A percentile compares a stretch with the other conserved stretches of the same genome.
These are phyloP conservation scores for Ennomos erosarius DNA, from an alignment of 2,888 invertebrate species.

Conservation along the genomic window DNA sequence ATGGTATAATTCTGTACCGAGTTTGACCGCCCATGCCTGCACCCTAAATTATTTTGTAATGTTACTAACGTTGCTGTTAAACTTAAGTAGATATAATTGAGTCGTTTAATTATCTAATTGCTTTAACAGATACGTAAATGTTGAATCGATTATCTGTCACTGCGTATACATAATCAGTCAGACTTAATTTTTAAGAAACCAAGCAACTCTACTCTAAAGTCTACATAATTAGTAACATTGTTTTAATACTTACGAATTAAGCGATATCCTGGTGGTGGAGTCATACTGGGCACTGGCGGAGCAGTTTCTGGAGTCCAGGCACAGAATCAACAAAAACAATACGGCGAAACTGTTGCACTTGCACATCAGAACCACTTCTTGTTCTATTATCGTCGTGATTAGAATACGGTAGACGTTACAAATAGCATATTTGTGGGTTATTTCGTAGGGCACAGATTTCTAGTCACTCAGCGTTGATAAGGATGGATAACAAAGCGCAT, in stretches of 20 bases:
- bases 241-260: slow-evolving; percentile 71
- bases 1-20: slow-evolving; percentile 92
- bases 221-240: slow-evolving; percentile 1
- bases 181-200: slow-evolving; percentile 3
- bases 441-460: slow-evolving; percentile 35
- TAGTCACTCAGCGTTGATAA: slow-evolving; percentile 57
- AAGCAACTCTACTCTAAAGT: not conserved
- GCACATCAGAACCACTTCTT: slow-evolving; percentile 77
- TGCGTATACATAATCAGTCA: not conserved
- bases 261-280: slow-evolving; percentile 67
- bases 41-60: slow-evolving; percentile 80
- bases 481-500: slow-evolving; percentile 55
- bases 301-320: slow-evolving; percentile 76
- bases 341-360: slow-evolving; percentile 65
- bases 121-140: not conserved
- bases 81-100: no score
- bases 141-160: slow-evolving; percentile 12
- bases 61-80: not conserved
- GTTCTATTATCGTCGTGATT: slow-evolving; percentile 37
- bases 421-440: slow-evolving; percentile 30
- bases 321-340: slow-evolving; percentile 68
- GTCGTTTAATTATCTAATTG: not conserved
- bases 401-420: slow-evolving; percentile 29
- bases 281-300: slow-evolving; percentile 76
- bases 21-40: slow-evolving; percentile 92